Evolutionary conservation across 2,797 vertebrate species (phyloP).

Genomic region (Schizothorax lantsangensis): DNA sequence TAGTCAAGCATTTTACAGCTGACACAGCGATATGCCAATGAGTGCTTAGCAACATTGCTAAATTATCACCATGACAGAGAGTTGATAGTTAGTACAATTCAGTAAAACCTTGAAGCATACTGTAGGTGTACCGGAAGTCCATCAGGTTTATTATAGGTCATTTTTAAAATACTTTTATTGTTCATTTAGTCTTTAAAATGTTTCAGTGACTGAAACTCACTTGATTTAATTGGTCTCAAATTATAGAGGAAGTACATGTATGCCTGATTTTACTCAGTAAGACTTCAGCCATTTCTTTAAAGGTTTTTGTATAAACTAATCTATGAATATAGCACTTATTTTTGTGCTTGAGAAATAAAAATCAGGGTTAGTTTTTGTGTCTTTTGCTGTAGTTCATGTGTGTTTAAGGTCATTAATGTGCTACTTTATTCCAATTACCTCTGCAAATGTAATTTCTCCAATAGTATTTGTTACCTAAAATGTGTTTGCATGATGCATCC

Average conservation of each 20-base stretch:
- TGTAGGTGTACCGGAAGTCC: background rate
- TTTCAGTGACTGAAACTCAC: background rate
- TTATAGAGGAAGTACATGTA: too few species aligned
- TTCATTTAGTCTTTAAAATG: background rate
- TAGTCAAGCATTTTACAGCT: slow-evolving; percentile 7
- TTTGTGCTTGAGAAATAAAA: background rate
- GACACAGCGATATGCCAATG: slow-evolving; percentile 26
- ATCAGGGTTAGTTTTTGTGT: background rate
- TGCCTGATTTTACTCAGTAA: background rate
- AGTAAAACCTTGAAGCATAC: background rate
- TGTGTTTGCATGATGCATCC: background rate
- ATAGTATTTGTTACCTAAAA: background rate
- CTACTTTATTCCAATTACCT: background rate
- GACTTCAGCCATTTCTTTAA: background rate
- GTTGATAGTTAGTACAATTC: background rate
- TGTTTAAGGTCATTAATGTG: background rate
- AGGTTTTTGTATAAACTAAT: background rate
- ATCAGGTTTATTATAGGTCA: background rate
- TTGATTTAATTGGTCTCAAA: background rate
- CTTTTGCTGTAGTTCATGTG: background rate
- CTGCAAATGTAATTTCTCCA: background rate
- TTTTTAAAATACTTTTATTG: background rate
- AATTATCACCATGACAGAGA: background rate
- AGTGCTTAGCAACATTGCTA: slow-evolving; percentile 9
- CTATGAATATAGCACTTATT: background rate